Conservation (phyloP, 2,888 invertebrate species). For the Branchinecta sandiegonensis region DNA sequence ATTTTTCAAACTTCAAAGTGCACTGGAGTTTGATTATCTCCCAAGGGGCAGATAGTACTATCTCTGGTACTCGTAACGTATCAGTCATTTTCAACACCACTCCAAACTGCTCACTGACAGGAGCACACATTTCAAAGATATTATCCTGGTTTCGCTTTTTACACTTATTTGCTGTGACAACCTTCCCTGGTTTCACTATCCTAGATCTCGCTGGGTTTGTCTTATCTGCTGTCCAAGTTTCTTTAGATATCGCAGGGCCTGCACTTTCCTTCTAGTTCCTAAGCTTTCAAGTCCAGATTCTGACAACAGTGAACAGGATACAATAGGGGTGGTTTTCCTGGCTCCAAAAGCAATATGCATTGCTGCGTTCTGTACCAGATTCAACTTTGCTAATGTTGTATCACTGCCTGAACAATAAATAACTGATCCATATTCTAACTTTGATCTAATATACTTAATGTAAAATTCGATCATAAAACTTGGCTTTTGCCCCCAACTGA, state of each 20-base stretch:
- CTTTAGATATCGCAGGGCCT: not conserved
- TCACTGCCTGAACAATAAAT: not conserved
- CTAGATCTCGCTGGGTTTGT: not conserved
- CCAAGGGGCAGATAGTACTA: not conserved
- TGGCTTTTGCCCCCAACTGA: not conserved
- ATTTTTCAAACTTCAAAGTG: not conserved
- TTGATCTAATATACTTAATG: not conserved
- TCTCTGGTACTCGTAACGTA: not conserved
- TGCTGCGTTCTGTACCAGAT: not conserved
- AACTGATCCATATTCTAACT: not conserved
- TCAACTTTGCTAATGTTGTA: not conserved
- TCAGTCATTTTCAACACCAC: not conserved
- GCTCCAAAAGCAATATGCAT: not conserved
- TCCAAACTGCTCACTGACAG: not conserved
- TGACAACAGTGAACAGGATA: not conserved
- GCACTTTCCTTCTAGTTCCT: not conserved
- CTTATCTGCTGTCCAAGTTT: not conserved
- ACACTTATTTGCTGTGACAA: not conserved
- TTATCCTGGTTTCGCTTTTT: not conserved
- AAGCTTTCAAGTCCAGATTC: not conserved
- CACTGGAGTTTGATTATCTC: not conserved
- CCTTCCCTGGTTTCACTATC: slow-evolving; percentile 8
- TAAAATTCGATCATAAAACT: not conserved
- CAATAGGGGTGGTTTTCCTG: not conserved
- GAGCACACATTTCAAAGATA: no score